Evolutionary conservation across 2,797 vertebrate species (phyloP), one percentile per base, ranked within the genome.

Genomic region (Geotrypetes seraphini): DNA sequence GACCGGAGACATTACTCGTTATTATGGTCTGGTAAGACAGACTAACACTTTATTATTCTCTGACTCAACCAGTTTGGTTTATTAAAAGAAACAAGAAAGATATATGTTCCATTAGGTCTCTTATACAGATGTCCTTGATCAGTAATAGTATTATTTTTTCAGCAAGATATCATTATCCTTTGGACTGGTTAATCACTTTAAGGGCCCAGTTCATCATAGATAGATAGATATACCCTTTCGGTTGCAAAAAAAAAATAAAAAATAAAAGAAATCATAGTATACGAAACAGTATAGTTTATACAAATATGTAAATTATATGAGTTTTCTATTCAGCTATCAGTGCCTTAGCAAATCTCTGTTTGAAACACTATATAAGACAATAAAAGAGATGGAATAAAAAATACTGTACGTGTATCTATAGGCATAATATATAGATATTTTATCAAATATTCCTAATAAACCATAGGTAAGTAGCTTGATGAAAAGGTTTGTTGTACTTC

Each of bases 11-110:
- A 47, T 47, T 47, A 47, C 35, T 47, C 27, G 43, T 47, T 47
- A 39, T 47, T 47, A 47, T 47, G 36, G 37, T 36, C 36, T 35
- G 13, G 26, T 30, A 12, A 34, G 43, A 47, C 43, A 47, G 36
- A 31, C 43, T 30, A 47, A 31, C 36, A 35, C 43, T 30, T 29
- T 39, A 25, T 46, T 46, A 34, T 38, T 22, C 36, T 30, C 36
- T 33, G 36, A 39, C 31, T 34, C 32, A 33, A 47, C 43, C 43
- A 25, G 25, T 47, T 39, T 39, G 16, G 43, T 35, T 47, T 40
- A 39, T 47, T 35, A 45, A 34, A 39, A 46, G n/a, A 42, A 37
- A n/a, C n/a, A n/a, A n/a, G 18, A 38, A 39, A 31, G 43, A 47
- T 39, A 17, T 35, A 39, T 47, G 43, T 39, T 47, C 31, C 36